These are phyloP conservation scores for Willisornis vidua DNA, from an alignment of 2,113 vertebrate genomes.

Conservation along the genomic window DNA sequence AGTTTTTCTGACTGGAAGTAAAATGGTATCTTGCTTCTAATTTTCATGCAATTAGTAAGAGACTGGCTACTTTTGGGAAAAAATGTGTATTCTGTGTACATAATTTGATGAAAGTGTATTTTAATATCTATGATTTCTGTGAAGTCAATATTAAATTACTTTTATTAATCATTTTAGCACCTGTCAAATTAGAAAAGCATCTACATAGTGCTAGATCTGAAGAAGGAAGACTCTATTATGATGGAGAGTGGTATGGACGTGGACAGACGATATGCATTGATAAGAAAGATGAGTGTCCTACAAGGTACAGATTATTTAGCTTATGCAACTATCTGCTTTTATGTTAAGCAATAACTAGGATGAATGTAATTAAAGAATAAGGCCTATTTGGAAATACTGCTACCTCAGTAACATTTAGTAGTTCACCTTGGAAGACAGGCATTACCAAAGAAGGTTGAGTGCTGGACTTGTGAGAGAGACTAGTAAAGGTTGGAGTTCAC, in stretches of 20 bases:
- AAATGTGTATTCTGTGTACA: not conserved
- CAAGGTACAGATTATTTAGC: constrained; percentile 77
- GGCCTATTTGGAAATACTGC: not conserved
- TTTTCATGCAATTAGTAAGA: not conserved
- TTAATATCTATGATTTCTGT: not conserved
- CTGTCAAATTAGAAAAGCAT: constrained; percentile 89
- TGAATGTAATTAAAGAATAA: not conserved
- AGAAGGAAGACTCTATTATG: constrained; percentile 92
- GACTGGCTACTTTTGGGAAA: not conserved
- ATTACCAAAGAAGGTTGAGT: not conserved
- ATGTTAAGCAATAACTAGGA: not conserved
- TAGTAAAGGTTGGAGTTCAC: not conserved
- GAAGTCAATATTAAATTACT: not conserved
- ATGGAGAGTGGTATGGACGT: constrained; percentile 94
- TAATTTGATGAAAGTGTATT: not conserved
- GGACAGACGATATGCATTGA: constrained; percentile 94
- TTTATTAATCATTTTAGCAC: constrained; percentile 75
- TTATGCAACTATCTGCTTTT: not conserved
- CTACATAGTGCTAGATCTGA: constrained; percentile 89
- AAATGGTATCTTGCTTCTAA: not conserved
- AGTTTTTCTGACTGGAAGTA: not conserved
- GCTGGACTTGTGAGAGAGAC: not conserved
- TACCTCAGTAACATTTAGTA: not conserved
- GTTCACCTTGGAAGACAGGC: not conserved
- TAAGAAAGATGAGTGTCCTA: constrained; percentile 94